Percentiles rank a stretch among this genome's conserved stretches.
phyloP scores from a whole-genome alignment of 2,797 vertebrate species.

The Pogoniulus pusillus region DNA sequence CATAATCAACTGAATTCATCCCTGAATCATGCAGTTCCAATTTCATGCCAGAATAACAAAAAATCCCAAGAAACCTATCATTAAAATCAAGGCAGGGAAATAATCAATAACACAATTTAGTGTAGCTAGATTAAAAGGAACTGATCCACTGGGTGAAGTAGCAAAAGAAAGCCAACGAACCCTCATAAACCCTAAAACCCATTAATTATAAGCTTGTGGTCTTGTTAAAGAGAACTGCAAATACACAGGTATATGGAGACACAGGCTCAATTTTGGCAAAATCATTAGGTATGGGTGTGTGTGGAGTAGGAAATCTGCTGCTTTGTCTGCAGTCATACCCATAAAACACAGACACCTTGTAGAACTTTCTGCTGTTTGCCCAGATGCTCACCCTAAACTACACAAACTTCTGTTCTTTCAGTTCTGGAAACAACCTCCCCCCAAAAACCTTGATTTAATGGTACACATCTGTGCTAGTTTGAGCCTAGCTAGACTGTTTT shows the following conservation, averaged over 20 bases:
- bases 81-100: neutral
- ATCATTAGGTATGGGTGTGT: neutral
- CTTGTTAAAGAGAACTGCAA: slow-evolving; percentile 17
- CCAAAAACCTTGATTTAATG: neutral
- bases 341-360: neutral
- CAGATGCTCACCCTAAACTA: slow-evolving; percentile 21
- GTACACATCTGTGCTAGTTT: too few species aligned
- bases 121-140: neutral
- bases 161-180: neutral
- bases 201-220: slow-evolving; percentile 2
- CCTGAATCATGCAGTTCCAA: neutral
- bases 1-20: neutral
- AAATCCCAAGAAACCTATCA: neutral
- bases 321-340: neutral
- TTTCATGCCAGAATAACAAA: slow-evolving; percentile 16
- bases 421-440: neutral
- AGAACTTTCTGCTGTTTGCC: slow-evolving; percentile 11
- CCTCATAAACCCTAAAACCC: neutral
- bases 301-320: neutral
- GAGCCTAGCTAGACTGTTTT: too few species aligned
- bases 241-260: neutral
- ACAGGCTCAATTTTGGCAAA: neutral
- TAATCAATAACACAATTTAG: neutral
- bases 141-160: neutral
- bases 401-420: neutral